Evolutionary conservation across 2,888 invertebrate genomes (phyloP).

Genomic region (Tridacna crocea): DNA sequence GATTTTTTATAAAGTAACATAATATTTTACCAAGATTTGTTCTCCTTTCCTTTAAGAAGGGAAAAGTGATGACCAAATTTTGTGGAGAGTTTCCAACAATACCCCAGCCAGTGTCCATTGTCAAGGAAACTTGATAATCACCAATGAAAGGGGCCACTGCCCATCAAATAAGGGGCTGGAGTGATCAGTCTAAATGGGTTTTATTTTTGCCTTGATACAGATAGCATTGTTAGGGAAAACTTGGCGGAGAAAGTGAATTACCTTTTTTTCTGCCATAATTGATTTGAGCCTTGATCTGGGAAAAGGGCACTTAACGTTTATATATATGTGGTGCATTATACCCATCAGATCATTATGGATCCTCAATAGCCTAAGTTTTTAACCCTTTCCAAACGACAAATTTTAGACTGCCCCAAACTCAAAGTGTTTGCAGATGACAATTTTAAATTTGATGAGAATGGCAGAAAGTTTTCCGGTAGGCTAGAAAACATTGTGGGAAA

Average conservation of each 20-base stretch:
- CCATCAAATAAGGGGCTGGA: conserved; percentile 19
- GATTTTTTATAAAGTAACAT: not conserved
- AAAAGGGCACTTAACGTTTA: no score
- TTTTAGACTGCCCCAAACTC: no score
- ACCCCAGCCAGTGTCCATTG: conserved; percentile 8
- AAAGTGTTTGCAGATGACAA: no score
- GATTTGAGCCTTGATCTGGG: no score
- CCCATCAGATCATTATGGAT: no score
- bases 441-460: no score
- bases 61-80: not conserved
- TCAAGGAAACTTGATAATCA: conserved; percentile 11
- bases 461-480: no score
- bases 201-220: not conserved
- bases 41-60: not conserved
- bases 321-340: no score
- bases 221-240: not conserved
- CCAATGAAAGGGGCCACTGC: conserved; percentile 24
- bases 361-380: no score
- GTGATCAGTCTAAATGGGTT: conserved; percentile 1
- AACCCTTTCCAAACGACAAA: no score
- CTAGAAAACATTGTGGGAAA: no score
- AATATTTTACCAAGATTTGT: not conserved
- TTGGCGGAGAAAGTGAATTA: not conserved
- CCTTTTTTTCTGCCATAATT: not conserved
- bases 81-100: not conserved